Evolutionary conservation across 2,888 invertebrate genomes (phyloP).

Genomic region (Anoncus sp.): DNA sequence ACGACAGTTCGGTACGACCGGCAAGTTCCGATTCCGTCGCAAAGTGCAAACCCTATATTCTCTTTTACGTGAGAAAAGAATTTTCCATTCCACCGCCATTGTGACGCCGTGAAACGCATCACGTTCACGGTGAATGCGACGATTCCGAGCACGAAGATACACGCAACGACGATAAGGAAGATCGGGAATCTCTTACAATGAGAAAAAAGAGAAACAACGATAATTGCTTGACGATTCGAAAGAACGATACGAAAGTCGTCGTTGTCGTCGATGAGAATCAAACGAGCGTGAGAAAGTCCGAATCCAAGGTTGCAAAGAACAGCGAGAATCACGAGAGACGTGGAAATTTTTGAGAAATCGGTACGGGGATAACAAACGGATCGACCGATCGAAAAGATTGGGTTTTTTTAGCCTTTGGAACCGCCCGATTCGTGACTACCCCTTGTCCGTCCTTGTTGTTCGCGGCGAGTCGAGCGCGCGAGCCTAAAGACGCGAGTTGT

Average conservation of each 20-base stretch:
- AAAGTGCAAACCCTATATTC: conserved; percentile 92
- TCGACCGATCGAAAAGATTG: neutral
- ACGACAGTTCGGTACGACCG: conserved; percentile 92
- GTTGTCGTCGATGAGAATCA: conserved; percentile 32
- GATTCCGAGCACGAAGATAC: conserved; percentile 62
- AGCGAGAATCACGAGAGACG: conserved; percentile 62
- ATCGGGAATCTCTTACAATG: conserved; percentile 46
- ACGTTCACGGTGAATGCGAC: conserved; percentile 54
- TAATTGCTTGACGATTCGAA: conserved; percentile 19
- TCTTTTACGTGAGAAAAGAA: conserved; percentile 92
- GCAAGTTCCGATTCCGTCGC: conserved; percentile 88
- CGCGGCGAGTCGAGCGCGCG: conserved; percentile 58
- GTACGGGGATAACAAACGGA: conserved; percentile 3
- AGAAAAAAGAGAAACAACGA: conserved; percentile 27
- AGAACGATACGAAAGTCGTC: neutral
- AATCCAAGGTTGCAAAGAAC: conserved; percentile 61
- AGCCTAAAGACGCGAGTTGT: conserved; percentile 50
- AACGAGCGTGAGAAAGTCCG: conserved; percentile 54
- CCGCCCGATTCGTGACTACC: conserved; percentile 54
- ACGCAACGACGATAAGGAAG: conserved; percentile 28
- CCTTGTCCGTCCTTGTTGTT: conserved; percentile 63
- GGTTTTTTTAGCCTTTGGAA: conserved; percentile 44
- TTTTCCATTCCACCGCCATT: conserved; percentile 81
- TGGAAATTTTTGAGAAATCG: conserved; percentile 57
- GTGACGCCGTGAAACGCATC: conserved; percentile 75